Base-by-base conservation (phyloP, 1,140 invertebrate genomes). In the Drosophila suzukii region DNA sequence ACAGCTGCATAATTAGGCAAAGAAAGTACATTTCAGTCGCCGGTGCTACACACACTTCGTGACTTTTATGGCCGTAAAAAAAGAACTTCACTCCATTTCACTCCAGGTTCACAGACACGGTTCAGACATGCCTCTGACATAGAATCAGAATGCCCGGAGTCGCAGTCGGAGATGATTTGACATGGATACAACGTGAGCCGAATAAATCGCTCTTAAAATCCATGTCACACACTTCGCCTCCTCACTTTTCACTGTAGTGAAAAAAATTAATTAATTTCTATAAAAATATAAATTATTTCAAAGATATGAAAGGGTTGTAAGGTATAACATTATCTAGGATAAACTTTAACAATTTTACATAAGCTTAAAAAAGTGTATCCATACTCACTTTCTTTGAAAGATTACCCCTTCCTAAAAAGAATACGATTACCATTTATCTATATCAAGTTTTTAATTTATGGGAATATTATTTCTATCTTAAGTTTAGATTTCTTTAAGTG, bases 1-100 rank as follows among this genome's bases (percentile, higher is more conserved):
- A 84, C 74, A 80, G 80, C 77, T 62, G 83, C 83, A 86, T 86
- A 86, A 86, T 86, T 86, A 86, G 80, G 61, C 65, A 66, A 88
- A 89, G 83, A 86, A 86, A 86, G 83, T 89, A 77, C 36, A 30
- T 46, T 51, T n/a, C 27, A 38, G 36, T 6, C 20, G 65, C 8
- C 47, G 38, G 59, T 41, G 27, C 70, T 65, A 55, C 78, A 65
- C 59, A 68, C 78, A 72, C 78, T 59, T 74, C 74, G 80, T 83
- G 80, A 83, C 70, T 85, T 85, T 81, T 61, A 76, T 46, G 75
- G 41, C 47, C 72, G 49, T 75, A 74, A 79, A 68, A 61, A 57
- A 27, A 75, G 71, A 86, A 88, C 56, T 83, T 76, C 63, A 86
- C 78, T 86, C 88, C 66, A 86, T 85, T 86, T 76, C 47, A 58